Percentiles rank a stretch among this genome's conserved stretches.
Conservation (phyloP, 2,113 vertebrate species). For the Silurus meridionalis region DNA sequence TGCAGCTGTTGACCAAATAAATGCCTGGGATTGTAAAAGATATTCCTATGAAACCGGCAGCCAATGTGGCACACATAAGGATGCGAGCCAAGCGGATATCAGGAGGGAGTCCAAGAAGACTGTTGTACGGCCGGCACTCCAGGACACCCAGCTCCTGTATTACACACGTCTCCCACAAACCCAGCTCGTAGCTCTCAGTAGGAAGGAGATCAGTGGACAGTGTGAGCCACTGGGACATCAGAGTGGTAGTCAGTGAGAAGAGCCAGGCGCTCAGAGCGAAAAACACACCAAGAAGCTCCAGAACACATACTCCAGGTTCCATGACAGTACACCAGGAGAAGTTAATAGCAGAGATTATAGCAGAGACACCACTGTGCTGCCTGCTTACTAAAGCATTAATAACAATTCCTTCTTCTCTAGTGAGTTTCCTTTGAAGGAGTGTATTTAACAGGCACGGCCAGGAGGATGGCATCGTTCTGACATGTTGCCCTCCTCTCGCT, state of each 20-base stretch:
- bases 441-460: constrained; percentile 23
- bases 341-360: neutral
- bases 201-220: constrained; percentile 55
- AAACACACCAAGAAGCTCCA: constrained; percentile 41
- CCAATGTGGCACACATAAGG: constrained; percentile 44
- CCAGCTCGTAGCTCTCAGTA: constrained; percentile 57
- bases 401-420: neutral
- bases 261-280: constrained; percentile 54
- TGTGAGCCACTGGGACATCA: constrained; percentile 58
- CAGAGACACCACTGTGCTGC: neutral
- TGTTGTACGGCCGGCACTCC: constrained; percentile 52
- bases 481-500: constrained; percentile 38
- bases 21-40: constrained; percentile 52
- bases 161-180: constrained; percentile 60
- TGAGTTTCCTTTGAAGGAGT: constrained; percentile 23
- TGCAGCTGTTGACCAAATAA: constrained; percentile 52
- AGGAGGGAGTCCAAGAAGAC: constrained; percentile 45
- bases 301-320: constrained; percentile 39
- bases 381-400: constrained; percentile 16
- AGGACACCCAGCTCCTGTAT: constrained; percentile 51
- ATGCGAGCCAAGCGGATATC: constrained; percentile 55
- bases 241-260: constrained; percentile 53
- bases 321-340: constrained; percentile 42
- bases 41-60: constrained; percentile 41
- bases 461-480: constrained; percentile 32